Evolutionary conservation across 2,113 vertebrate species (phyloP).

Genomic region (Rhinoptilus africanus): DNA sequence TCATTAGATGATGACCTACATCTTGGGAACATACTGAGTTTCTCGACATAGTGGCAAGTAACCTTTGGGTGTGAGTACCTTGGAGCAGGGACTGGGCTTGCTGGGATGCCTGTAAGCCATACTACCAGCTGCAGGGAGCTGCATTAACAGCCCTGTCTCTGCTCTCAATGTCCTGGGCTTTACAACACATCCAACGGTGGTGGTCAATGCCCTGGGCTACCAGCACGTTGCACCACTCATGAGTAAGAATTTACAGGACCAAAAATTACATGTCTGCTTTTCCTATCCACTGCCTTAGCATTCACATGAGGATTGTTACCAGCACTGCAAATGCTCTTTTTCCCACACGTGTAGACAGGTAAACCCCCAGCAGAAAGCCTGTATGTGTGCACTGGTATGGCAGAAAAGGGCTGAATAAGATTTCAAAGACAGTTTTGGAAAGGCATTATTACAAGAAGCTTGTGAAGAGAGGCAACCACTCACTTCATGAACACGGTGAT

Average conservation of each 20-base stretch:
- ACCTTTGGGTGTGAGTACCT: not conserved
- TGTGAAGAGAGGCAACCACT: not conserved
- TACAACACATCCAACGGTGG: not conserved
- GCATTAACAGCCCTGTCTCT: not conserved
- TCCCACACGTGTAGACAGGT: rapidly evolving
- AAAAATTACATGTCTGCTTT: not conserved
- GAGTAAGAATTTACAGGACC: not conserved
- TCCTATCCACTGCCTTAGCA: not conserved
- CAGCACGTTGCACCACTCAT: not conserved
- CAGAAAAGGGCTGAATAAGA: not conserved
- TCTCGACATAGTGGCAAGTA: not conserved
- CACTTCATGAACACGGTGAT: rapidly evolving
- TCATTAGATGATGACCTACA: not conserved
- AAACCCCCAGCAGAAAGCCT: not conserved
- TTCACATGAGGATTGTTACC: not conserved
- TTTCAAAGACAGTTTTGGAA: not conserved
- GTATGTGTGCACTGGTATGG: not conserved
- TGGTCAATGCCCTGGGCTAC: not conserved
- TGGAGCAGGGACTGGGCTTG: not conserved
- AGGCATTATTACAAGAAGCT: not conserved
- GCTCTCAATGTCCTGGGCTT: not conserved
- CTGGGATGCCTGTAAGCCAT: not conserved
- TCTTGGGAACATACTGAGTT: not conserved
- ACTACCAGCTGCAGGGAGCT: not conserved
- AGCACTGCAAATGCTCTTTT: not conserved